Evolutionary conservation across 2,888 invertebrate species (phyloP).

Genomic region (Dicyrtomina minuta): DNA sequence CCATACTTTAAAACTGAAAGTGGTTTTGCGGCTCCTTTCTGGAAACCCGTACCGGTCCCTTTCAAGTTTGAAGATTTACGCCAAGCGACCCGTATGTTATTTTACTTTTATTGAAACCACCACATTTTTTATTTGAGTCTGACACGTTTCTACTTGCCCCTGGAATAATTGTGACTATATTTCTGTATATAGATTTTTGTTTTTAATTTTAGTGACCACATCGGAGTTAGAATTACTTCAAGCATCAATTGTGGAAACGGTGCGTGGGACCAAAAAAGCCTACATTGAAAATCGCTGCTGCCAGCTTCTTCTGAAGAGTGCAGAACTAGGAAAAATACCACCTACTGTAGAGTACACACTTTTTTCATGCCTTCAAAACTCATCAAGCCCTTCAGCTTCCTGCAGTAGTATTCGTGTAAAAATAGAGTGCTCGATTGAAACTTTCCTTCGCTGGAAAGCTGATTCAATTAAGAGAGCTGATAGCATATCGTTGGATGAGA

Average conservation of each 20-base stretch:
- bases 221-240: conserved; percentile 10
- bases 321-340: neutral
- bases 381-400: no score
- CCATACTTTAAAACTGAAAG: conserved; percentile 23
- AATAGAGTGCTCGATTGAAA: no score
- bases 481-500: conserved; percentile 2
- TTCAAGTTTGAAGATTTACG: conserved; percentile 12
- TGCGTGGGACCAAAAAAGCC: conserved; percentile 2
- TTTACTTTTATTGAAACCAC: neutral
- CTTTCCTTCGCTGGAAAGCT: conserved; percentile 14
- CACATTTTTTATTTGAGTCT: no score
- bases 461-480: neutral
- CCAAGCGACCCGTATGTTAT: conserved; percentile 11
- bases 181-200: neutral
- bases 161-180: neutral
- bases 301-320: conserved; percentile 19
- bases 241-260: conserved; percentile 15
- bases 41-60: conserved; percentile 6
- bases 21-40: conserved; percentile 15
- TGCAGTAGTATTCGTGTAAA: no score
- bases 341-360: no score
- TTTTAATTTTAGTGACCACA: conserved; percentile 9
- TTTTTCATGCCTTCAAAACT: no score
- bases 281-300: conserved; percentile 8
- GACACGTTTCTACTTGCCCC: no score